Percentiles rank a stretch among this genome's conserved stretches.
phyloP scores from a whole-genome alignment of 2,797 vertebrate species.

The Loris lydekkerianus region DNA sequence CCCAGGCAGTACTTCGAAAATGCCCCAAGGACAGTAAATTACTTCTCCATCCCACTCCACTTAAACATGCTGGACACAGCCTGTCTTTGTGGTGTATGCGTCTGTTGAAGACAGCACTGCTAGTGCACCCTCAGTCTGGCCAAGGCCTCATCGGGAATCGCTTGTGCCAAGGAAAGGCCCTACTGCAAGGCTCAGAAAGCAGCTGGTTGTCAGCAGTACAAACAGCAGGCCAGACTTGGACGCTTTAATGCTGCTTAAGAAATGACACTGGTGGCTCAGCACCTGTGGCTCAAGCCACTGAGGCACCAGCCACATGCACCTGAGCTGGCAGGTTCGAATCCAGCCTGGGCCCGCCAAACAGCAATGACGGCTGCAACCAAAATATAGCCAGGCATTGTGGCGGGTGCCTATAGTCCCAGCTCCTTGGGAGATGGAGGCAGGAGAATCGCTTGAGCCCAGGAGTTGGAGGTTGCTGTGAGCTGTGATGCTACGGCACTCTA shows the following conservation, averaged over 20 bases:
- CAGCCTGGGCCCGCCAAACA: no score
- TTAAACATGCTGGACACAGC: not conserved
- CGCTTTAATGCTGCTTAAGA: not conserved
- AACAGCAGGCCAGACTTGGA: not conserved
- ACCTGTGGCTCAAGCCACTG: no score
- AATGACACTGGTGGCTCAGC: no score
- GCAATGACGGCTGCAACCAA: no score
- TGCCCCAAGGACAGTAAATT: not conserved
- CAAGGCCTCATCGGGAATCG: rapidly evolving
- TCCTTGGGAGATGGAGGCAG: no score
- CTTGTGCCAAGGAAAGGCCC: not conserved
- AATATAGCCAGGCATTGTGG: no score
- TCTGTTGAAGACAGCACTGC: rapidly evolving
- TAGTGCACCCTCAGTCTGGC: not conserved
- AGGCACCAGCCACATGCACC: no score
- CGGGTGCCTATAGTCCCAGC: no score
- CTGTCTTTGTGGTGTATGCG: not conserved
- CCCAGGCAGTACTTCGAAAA: not conserved
- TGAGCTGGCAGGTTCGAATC: no score
- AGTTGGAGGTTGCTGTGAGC: no score
- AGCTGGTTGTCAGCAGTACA: not conserved
- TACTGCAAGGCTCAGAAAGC: not conserved
- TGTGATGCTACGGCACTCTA: no score
- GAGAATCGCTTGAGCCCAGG: no score
- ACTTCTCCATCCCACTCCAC: not conserved